Evolutionary conservation across 2,797 vertebrate species (phyloP).

Genomic region (Amblyraja radiata): DNA sequence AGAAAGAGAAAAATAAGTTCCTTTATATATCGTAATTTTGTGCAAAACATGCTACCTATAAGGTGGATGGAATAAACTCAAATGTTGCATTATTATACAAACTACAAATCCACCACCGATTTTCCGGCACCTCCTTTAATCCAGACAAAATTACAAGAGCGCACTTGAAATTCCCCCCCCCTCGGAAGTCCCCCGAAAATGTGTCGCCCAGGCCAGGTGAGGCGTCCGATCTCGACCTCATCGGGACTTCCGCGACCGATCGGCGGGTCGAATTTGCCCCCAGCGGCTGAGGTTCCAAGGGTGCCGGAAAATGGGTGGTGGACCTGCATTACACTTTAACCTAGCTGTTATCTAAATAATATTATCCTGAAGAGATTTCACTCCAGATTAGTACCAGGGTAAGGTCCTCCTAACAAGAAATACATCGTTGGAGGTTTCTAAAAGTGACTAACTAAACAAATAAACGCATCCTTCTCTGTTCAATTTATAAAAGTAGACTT

Average conservation of each 20-base stretch:
- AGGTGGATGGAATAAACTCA: constrained; percentile 23
- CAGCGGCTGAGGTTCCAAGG: too few relatives aligned
- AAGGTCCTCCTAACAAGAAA: background rate
- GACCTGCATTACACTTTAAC: background rate
- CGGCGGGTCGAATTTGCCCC: too few relatives aligned
- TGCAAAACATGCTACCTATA: constrained; percentile 15
- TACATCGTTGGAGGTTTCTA: background rate
- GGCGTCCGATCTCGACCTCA: too few relatives aligned
- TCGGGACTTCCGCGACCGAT: too few relatives aligned
- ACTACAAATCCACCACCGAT: background rate
- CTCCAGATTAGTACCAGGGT: background rate
- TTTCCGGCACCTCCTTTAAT: too few relatives aligned
- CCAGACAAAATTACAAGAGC: too few relatives aligned
- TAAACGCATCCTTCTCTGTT: background rate
- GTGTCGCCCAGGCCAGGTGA: too few relatives aligned
- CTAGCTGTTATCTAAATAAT: background rate
- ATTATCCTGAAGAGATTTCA: background rate
- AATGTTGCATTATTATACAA: background rate
- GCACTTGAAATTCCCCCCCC: too few relatives aligned
- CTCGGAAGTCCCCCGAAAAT: too few relatives aligned
- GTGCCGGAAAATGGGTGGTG: too few relatives aligned
- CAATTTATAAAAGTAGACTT: background rate
- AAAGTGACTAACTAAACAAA: background rate
- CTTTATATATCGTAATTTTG: background rate
- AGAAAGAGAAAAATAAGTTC: constrained; percentile 5